Evolutionary conservation across 1,140 invertebrate genomes (phyloP), one percentile per base, ranked within the genome.

Genomic region (Cherax destructor): DNA sequence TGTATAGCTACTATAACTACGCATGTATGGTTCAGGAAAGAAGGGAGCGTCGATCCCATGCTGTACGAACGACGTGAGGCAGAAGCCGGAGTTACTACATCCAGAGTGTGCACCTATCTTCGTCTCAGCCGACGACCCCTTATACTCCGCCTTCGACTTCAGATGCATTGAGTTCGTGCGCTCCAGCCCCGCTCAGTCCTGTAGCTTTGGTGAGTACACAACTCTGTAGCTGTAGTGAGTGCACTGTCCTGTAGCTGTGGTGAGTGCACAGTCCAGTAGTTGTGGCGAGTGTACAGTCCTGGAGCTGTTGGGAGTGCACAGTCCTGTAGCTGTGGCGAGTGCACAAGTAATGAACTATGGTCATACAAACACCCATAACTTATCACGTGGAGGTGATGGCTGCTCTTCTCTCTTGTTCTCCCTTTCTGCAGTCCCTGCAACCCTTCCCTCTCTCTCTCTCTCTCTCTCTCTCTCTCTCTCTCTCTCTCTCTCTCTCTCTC

Each of bases 21-120:
- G 30, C 30, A 41, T 41, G 30, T 41, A 41, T 41, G 18, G 24
- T 18, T 4, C 77, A 83, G 79, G 79, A 6, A n/a, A 18, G 47
- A 59, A 61, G 21, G 79, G 69, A 0, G 18, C 10, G 18, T 21
- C 50, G 9, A 83, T 89, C 18, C 78, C 79, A 0, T 89, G 87
- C 65, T 89, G 81, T 61, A 30, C 18, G 13, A 2, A 41, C 24
- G 30, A 74, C 30, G 79, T 83, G 78, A 10, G 13, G 6, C 47
- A 76, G 3, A 16, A 76, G 11, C 61, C 79, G 7, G 47, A 41
- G 7, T 16, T 77, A 0, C 78, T 92, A 78, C 97, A 98, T 94
- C 97, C 97, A 1, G 96, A 97, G 93, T 98, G 98, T 94, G 94
- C 97, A 77, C 97, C 97, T 1, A 98, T 98, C 84, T 94, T 95